These are phyloP conservation scores for Drosophila sucinea DNA, from an alignment of 1,140 invertebrate genomes.

Conservation along the genomic window DNA sequence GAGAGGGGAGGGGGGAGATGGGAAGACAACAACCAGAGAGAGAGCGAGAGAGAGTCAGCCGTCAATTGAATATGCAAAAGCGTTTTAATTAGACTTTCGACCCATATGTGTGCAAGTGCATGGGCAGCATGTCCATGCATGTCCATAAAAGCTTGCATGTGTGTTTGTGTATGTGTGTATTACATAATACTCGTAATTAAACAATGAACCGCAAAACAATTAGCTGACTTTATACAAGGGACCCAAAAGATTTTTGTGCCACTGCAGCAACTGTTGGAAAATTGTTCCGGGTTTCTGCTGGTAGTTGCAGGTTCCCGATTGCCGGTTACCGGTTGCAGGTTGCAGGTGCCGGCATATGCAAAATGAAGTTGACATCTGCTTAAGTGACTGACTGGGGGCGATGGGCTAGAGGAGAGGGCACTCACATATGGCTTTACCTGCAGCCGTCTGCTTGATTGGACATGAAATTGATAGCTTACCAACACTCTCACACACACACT, in stretches of 20 bases:
- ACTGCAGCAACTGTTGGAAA: conserved; percentile 51
- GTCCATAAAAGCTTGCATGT: neutral
- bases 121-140: neutral
- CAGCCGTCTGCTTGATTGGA: conserved; percentile 68
- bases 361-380: conserved; percentile 81
- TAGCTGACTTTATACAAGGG: conserved; percentile 52
- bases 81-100: conserved; percentile 67
- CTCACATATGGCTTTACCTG: conserved; percentile 53
- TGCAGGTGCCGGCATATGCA: conserved; percentile 67
- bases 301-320: conserved; percentile 14
- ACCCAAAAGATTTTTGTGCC: conserved; percentile 45
- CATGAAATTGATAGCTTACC: conserved; percentile 80
- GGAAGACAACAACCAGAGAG: conserved; percentile 16
- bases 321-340: conserved; percentile 9
- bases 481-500: conserved; percentile 19
- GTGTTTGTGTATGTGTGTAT: conserved; percentile 7
- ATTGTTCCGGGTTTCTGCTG: conserved; percentile 30
- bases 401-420: conserved; percentile 27
- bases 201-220: conserved; percentile 68
- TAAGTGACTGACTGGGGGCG: conserved; percentile 49
- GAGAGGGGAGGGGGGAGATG: neutral
- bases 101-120: conserved; percentile 7
- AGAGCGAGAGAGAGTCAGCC: conserved; percentile 33
- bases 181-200: conserved; percentile 62
- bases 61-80: conserved; percentile 73